Base-by-base conservation (phyloP, 2,888 invertebrate genomes). In the Andrena fulva region DNA sequence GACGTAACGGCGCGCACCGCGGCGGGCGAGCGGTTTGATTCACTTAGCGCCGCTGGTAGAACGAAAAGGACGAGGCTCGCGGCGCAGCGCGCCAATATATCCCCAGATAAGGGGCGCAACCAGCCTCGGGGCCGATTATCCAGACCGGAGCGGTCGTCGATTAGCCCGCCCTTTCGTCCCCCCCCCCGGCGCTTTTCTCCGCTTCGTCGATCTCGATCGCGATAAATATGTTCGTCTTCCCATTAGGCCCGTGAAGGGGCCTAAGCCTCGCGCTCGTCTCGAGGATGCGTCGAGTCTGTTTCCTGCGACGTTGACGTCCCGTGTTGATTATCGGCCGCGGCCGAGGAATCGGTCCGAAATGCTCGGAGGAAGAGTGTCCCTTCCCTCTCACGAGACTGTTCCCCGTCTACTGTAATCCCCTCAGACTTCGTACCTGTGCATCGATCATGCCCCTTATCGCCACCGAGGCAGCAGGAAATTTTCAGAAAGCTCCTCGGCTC, bases 401-500 rank as follows among this genome's bases (percentile, higher is more conserved):
- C 27, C 3, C 29, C 54, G 20, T 50, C 48, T 6, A 24, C 29
- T 24, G 4, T 24, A 12, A 42, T 42, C 29, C 56, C 10, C 7
- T 20, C 24, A 4, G 64, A 42, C 71, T 42, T 24, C 31, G 20
- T 62, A 72, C 80, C 79, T 68, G 80, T 59, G 67, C 74, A 84
- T 84, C 84, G 83, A 84, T 84, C 84, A 80, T 83, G 71, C 67
- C 27, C n/a, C 52, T 82, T 84, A 84, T 84, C 84, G 52, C 2
- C 12, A 10, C 1, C 5, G 27, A 64, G 76, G 67, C 68, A 33
- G n/a, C 27, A 12, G n/a, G 77, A 72, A 71, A 74, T 76, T 83
- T 83, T 67, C 66, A 60, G 72, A 73, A 73, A 66, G 54, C 59
- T 24, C 8, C 50, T 2, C n/a, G n/a, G 0, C 4, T 33, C 56